Conservation (phyloP, 2,797 vertebrate species). For the Halcyon smyrnensis region DNA sequence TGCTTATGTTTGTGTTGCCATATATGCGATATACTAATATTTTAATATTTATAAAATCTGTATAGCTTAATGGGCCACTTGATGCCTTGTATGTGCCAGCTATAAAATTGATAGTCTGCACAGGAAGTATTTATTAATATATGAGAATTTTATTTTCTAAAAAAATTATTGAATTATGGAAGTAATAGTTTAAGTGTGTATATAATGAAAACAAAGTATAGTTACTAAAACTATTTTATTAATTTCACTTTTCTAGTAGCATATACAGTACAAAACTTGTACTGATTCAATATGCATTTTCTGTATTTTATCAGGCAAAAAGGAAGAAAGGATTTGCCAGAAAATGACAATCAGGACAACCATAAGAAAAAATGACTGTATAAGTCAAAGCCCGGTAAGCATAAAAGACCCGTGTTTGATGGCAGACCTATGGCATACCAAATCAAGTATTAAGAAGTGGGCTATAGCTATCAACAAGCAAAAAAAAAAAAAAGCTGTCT, state of each 20-base stretch:
- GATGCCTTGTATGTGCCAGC: neutral
- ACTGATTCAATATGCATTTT: constrained; percentile 24
- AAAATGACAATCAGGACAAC: constrained; percentile 94
- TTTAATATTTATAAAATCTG: neutral
- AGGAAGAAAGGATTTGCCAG: constrained; percentile 94
- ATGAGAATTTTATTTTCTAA: neutral
- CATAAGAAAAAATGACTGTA: constrained; percentile 94
- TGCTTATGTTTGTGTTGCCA: neutral
- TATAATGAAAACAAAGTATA: neutral
- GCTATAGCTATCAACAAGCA: neutral
- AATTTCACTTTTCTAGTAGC: neutral
- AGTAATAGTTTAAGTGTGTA: neutral
- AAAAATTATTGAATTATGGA: neutral
- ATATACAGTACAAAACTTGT: neutral
- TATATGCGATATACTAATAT: neutral
- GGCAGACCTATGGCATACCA: neutral
- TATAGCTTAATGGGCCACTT: neutral
- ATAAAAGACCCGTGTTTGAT: neutral
- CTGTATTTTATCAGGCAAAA: constrained; percentile 87
- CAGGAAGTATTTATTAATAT: neutral
- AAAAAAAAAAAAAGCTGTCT: neutral
- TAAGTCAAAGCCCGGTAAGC: constrained; percentile 93
- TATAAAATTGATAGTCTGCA: neutral
- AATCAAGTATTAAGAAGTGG: neutral
- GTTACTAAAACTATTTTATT: neutral